Percentiles rank a stretch among this genome's conserved stretches.
Conservation (phyloP, 2,113 vertebrate species). For the Sinocyclocheilus anshuiensis region DNA sequence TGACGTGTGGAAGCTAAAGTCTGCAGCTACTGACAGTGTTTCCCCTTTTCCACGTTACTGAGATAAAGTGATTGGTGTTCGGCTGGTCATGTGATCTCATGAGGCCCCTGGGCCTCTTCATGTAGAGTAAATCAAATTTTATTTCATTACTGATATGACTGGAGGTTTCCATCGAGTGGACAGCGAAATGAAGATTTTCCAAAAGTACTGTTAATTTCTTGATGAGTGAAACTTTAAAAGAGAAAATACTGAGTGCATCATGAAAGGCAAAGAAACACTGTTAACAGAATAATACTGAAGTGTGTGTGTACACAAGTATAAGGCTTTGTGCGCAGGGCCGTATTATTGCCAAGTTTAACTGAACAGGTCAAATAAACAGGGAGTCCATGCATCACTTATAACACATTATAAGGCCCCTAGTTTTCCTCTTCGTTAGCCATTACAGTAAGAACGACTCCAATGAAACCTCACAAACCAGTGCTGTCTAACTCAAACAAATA, state of each 20-base stretch:
- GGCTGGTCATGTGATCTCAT: not conserved
- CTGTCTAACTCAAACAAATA: not conserved
- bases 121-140: not conserved
- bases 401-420: slow-evolving; percentile 68
- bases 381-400: slow-evolving; percentile 80
- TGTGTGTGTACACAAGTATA: slow-evolving; percentile 69
- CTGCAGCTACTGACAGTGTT: not conserved
- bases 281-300: slow-evolving; percentile 61
- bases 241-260: slow-evolving; percentile 2
- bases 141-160: not conserved
- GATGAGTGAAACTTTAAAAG: not conserved
- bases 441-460: slow-evolving; percentile 57
- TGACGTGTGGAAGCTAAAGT: not conserved
- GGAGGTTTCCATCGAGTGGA: not conserved
- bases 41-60: not conserved
- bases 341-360: slow-evolving; percentile 83
- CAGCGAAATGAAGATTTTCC: not conserved
- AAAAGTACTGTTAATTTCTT: not conserved
- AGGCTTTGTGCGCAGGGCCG: slow-evolving; percentile 78
- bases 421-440: slow-evolving; percentile 49
- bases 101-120: not conserved
- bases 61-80: not conserved
- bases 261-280: slow-evolving; percentile 50
- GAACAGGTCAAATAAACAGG: slow-evolving; percentile 80
- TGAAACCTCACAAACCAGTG: not conserved